Percentiles rank a stretch among this genome's conserved stretches.
phyloP scores from a whole-genome alignment of 2,113 vertebrate genomes.

The Prolemur simus region DNA sequence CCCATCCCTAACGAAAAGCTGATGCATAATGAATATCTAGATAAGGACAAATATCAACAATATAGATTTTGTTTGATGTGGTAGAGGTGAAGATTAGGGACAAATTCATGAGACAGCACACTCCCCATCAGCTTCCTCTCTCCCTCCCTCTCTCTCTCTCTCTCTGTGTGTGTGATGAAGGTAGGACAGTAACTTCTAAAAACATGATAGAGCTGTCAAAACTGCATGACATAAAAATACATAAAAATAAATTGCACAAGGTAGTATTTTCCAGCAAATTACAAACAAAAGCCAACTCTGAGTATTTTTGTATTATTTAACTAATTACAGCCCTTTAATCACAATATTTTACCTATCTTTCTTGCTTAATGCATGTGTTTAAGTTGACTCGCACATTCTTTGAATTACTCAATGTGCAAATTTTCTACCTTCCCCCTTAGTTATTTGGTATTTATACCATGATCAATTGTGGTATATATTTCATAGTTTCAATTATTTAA shows the following conservation, averaged over 20 bases:
- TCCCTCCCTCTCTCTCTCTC: too few relatives aligned
- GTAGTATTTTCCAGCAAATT: background rate
- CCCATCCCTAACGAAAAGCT: background rate
- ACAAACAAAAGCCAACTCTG: background rate
- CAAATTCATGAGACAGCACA: background rate
- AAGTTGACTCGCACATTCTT: background rate
- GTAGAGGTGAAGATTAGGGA: background rate
- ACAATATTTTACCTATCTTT: background rate
- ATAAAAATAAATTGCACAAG: background rate
- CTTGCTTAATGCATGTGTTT: background rate
- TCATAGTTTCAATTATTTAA: background rate
- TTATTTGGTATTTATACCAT: background rate
- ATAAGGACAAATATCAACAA: background rate
- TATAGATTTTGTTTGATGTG: background rate
- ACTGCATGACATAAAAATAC: background rate
- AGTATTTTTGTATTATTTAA: background rate
- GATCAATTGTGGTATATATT: background rate
- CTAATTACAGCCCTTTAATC: background rate
- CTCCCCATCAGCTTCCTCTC: background rate
- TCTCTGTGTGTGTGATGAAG: too few relatives aligned
- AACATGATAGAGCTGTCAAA: background rate
- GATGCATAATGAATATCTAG: background rate
- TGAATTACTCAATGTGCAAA: background rate
- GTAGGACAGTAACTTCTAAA: background rate
- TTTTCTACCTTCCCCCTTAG: background rate